Evolutionary conservation across 2,113 vertebrate species (phyloP).

Genomic region (Dipodomys spectabilis): DNA sequence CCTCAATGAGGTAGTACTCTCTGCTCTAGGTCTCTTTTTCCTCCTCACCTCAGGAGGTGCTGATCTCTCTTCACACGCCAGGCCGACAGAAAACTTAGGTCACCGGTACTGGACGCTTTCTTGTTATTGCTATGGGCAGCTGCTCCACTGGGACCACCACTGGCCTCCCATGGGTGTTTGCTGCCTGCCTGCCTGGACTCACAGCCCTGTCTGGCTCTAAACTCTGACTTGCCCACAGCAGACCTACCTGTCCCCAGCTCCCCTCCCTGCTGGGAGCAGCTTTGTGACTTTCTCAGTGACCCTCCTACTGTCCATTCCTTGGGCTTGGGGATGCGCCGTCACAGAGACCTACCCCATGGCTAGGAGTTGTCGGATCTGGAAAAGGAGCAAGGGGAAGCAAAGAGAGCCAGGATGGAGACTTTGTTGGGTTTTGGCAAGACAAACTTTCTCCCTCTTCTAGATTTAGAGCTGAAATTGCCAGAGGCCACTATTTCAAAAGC

Average conservation of each 20-base stretch:
- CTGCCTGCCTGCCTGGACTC: not conserved
- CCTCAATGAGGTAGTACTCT: not conserved
- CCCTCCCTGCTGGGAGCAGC: not conserved
- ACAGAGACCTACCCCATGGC: not conserved
- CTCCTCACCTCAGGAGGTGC: not conserved
- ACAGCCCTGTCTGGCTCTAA: not conserved
- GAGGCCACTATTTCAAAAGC: constrained; percentile 6
- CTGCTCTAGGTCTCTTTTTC: not conserved
- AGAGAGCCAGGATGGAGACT: not conserved
- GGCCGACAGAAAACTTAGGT: not conserved
- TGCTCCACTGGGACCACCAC: not conserved
- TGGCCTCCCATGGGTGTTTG: not conserved
- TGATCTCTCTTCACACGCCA: not conserved
- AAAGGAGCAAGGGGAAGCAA: not conserved
- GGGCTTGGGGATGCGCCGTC: not conserved
- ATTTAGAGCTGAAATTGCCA: not conserved
- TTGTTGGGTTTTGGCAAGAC: not conserved
- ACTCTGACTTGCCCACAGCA: not conserved
- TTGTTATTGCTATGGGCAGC: not conserved
- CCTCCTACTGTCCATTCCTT: not conserved
- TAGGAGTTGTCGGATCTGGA: not conserved
- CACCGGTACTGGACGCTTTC: not conserved
- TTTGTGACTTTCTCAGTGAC: not conserved
- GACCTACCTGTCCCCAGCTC: not conserved
- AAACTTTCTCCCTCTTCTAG: not conserved